These are phyloP conservation scores for Phainopepla nitens DNA, from an alignment of 2,113 vertebrate species.

Conservation along the genomic window DNA sequence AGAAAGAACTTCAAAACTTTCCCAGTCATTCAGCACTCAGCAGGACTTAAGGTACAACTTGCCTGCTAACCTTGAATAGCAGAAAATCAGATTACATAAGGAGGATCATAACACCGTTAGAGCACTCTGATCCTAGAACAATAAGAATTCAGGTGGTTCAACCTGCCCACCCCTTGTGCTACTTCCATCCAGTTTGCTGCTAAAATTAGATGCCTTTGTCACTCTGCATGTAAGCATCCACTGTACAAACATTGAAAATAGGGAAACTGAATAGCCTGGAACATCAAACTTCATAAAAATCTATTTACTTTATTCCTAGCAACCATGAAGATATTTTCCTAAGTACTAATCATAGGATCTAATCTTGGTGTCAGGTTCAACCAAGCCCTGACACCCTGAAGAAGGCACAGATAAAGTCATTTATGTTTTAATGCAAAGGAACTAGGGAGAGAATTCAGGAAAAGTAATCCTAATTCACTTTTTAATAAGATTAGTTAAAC, in stretches of 20 bases:
- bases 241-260: not conserved
- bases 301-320: not conserved
- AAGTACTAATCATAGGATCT: not conserved
- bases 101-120: not conserved
- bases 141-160: not conserved
- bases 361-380: not conserved
- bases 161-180: not conserved
- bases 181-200: not conserved
- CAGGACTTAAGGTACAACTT: not conserved
- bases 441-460: not conserved
- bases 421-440: not conserved
- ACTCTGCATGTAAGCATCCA: not conserved
- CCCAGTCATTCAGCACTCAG: not conserved
- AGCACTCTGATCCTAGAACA: not conserved
- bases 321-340: not conserved
- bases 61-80: not conserved
- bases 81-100: not conserved
- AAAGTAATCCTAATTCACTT: constrained; percentile 9
- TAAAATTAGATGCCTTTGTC: not conserved
- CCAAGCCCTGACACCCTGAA: not conserved
- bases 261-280: not conserved
- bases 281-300: not conserved
- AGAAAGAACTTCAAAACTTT: not conserved
- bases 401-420: not conserved
- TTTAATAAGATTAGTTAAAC: constrained; percentile 44